phyloP scores from a whole-genome alignment of 2,888 invertebrate genomes.

The Pyralis farinalis region DNA sequence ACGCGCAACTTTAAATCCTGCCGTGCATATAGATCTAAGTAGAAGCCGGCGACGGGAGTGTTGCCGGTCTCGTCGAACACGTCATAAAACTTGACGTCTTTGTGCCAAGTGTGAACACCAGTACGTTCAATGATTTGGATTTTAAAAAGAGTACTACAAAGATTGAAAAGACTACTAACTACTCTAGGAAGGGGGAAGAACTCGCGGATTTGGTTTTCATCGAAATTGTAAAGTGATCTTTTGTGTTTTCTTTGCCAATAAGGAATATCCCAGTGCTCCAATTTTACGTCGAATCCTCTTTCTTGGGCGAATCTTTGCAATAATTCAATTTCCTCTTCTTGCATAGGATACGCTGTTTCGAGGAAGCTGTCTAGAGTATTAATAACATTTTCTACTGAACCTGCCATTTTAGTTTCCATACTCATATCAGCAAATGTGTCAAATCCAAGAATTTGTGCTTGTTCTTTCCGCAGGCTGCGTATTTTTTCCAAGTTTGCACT shows the following conservation, averaged over 20 bases:
- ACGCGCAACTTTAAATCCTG: constrained; percentile 83
- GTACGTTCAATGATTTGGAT: constrained; percentile 86
- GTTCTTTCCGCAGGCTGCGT: constrained; percentile 83
- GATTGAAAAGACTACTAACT: constrained; percentile 87
- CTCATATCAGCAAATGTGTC: constrained; percentile 91
- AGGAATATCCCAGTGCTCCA: constrained; percentile 92
- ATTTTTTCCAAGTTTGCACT: constrained; percentile 90
- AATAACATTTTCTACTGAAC: constrained; percentile 87
- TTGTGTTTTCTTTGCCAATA: constrained; percentile 93
- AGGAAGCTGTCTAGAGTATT: constrained; percentile 84
- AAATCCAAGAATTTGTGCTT: constrained; percentile 90
- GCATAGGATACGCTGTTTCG: constrained; percentile 86
- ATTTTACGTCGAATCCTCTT: constrained; percentile 84
- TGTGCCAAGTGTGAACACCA: constrained; percentile 89
- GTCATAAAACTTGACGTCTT: constrained; percentile 91
- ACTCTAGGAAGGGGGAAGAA: constrained; percentile 93
- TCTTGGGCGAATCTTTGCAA: constrained; percentile 87
- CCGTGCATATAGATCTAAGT: constrained; percentile 90
- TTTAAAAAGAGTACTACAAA: constrained; percentile 89
- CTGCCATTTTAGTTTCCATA: constrained; percentile 97
- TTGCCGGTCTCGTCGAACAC: constrained; percentile 85
- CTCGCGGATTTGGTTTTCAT: constrained; percentile 86
- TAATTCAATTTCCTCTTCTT: constrained; percentile 86
- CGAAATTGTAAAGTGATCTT: constrained; percentile 82
- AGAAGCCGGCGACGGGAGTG: constrained; percentile 89